Conservation (phyloP, 2,888 invertebrate genomes). For the Panopea generosa region DNA sequence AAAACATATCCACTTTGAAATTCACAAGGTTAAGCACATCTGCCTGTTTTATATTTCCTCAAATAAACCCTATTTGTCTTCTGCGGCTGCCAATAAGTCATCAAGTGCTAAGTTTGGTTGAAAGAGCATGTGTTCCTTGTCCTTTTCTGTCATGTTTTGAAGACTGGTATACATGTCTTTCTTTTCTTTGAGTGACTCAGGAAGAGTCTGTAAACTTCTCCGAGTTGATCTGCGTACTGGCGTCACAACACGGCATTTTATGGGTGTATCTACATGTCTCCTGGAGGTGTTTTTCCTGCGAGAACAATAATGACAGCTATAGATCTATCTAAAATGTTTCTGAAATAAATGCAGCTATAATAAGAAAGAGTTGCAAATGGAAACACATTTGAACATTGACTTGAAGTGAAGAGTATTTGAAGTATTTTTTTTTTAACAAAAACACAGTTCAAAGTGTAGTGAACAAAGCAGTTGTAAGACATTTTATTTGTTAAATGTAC, state of each 20-base stretch:
- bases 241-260: constrained; percentile 66
- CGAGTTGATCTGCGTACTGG: constrained; percentile 79
- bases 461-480: no score
- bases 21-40: no score
- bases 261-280: constrained; percentile 1
- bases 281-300: constrained; percentile 20
- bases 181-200: constrained; percentile 72
- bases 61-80: constrained; percentile 9
- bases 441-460: no score
- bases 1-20: no score
- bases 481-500: no score
- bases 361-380: no score
- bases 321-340: not conserved
- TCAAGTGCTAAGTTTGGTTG: constrained; percentile 70
- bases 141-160: constrained; percentile 61
- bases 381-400: no score
- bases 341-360: no score
- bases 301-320: not conserved
- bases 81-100: constrained; percentile 17
- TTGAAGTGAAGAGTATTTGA: no score
- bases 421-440: no score
- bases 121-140: constrained; percentile 66
- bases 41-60: no score
- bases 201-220: constrained; percentile 67
- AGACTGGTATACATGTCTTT: constrained; percentile 66